phyloP scores from a whole-genome alignment of 2,888 invertebrate species.

The Drosophila eohydei region DNA sequence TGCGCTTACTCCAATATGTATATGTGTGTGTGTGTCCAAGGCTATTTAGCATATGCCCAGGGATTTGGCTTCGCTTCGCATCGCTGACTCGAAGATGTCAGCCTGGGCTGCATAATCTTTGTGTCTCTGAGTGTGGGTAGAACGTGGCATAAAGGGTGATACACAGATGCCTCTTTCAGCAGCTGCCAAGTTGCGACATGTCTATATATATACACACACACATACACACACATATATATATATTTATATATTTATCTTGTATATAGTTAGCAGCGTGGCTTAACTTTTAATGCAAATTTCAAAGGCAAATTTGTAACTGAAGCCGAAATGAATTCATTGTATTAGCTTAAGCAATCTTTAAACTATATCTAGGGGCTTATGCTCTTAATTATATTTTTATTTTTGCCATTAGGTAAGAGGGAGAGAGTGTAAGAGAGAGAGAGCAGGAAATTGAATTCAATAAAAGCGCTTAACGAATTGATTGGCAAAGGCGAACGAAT shows the following conservation, averaged over 20 bases:
- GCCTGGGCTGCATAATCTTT: conserved; percentile 31
- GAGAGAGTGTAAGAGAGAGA: background rate
- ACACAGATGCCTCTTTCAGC: conserved; percentile 22
- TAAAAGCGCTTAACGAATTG: conserved; percentile 48
- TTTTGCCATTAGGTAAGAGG: too few species aligned
- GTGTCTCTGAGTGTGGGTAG: conserved; percentile 9
- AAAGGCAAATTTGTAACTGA: conserved; percentile 16
- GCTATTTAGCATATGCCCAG: conserved; percentile 59
- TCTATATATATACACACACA: background rate
- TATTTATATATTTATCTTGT: background rate
- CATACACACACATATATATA: background rate
- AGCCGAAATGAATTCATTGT: background rate
- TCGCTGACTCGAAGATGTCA: conserved; percentile 51
- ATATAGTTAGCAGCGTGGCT: conserved; percentile 13
- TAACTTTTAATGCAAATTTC: conserved; percentile 12
- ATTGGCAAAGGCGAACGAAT: conserved; percentile 41
- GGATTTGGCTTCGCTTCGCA: conserved; percentile 49
- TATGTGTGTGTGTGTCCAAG: conserved; percentile 30
- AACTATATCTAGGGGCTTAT: background rate
- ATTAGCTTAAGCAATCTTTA: background rate
- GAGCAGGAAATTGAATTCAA: conserved; percentile 46
- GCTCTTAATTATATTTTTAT: background rate
- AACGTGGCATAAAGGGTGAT: conserved; percentile 26
- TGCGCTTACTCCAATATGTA: background rate
- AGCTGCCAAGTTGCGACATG: conserved; percentile 31